Base-by-base conservation (phyloP, 2,888 invertebrate species). In the Apamea sordens region DNA sequence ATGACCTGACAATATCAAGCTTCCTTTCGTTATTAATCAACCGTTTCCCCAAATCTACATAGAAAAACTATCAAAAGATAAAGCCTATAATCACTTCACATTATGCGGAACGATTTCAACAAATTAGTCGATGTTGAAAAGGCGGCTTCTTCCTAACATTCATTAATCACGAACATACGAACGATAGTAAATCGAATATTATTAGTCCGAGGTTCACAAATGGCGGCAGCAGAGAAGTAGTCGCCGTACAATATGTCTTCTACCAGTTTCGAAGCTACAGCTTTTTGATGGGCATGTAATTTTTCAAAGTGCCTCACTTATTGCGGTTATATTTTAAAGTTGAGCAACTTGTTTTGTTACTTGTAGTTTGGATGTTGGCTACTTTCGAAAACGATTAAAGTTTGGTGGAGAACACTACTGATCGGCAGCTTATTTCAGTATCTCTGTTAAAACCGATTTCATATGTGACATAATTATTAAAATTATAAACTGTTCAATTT, bases 231-330 rank as follows among this genome's bases (percentile, higher is more conserved):
- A 86, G 70, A 63, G 75, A 79, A 78, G 82, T 77, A 71, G 81
- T 82, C 77, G 56, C 86, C 67, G 80, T 85, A 83, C 89, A 76
- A 83, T 89, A 87, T 86, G 89, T 88, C 88, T 89, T 89, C 89
- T 70, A 87, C 76, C 69, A 74, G 84, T 84, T 88, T 75, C 71
- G 72, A 79, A 82, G 83, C 83, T 73, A 81, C 81, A 74, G 73
- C 76, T 78, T 76, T 84, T 84, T 86, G 85, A 89, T 87, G 85
- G 76, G 86, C 83, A 84, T 88, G 83, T 89, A 87, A 90, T 89
- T 86, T 87, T 87, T 89, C 85, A 88, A 86, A 85, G 79, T 83
- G 76, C 78, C 74, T 80, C 77, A 84, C 77, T 87, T 88, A 87
- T 83, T 89, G 81, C 77, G 77, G 80, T 88, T 84, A 80, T 84